Evolutionary conservation across 1,140 invertebrate genomes (phyloP), one percentile per base, ranked within the genome.

Genomic region (Armadillidium nasatum): DNA sequence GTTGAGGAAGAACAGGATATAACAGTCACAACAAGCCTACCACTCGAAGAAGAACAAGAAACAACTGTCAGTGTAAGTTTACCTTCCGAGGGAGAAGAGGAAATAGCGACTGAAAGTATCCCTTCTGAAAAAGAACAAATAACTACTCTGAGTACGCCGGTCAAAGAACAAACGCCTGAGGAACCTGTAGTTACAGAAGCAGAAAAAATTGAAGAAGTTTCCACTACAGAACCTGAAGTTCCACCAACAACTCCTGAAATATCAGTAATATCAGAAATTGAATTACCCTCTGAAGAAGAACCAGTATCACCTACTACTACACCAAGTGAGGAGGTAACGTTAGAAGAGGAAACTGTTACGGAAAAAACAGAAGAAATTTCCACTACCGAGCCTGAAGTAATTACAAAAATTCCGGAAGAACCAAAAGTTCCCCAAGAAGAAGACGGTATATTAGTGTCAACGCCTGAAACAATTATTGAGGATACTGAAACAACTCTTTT

Each of bases 101-200:
- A 66, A 66, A 4, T n/a, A 22, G 7, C 15, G 60, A n/a, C 60
- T 66, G 60, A 22, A 2, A 7, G 15, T 66, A 7, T 22, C 21
- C 60, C 7, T 66, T 66, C 60, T 66, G 60, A 66, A 3, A 22
- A 66, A 7, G 60, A n/a, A n/a, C 15, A 66, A 66, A 7, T 7
- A n/a, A 66, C 45, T 15, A 33, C 33, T 33, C 33, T 33, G 2
- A 33, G 33, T 33, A 33, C 33, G 33, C 33, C 33, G 54, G 13
- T 69, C 54, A 74, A 72, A 71, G 68, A 76, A 33, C 71, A 76
- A 76, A 71, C 73, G 21, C 44, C 44, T 80, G 76, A 79, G 71
- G 69, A 71, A 76, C n/a, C 43, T 43, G 70, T 10, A 71, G 68
- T 73, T 76, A 50, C 72, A 73, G 44, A 70, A 73, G 33, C 72